A percentile compares a stretch with the other conserved stretches of the same genome.
phyloP scores from a whole-genome alignment of 2,113 vertebrate species.

The Upupa epops region DNA sequence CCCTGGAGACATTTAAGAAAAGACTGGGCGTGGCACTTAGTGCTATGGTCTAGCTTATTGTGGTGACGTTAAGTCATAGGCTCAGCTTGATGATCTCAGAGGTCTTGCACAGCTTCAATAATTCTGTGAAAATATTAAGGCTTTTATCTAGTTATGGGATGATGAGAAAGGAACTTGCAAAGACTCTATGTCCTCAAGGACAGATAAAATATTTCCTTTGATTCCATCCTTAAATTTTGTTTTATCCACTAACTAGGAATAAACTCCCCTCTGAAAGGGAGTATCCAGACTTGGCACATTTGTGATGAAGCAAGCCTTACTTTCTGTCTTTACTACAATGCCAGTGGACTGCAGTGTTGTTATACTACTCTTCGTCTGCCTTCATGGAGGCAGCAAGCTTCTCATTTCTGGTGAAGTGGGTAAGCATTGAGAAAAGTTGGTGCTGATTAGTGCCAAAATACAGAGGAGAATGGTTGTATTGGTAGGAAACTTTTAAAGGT shows the following conservation, averaged over 20 bases:
- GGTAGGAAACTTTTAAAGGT: not conserved
- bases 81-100: too few relatives aligned
- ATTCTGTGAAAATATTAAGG: not conserved
- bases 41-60: too few relatives aligned
- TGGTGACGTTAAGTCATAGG: too few relatives aligned
- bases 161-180: not conserved
- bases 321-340: not conserved
- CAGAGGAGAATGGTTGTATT: not conserved
- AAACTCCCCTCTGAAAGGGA: not conserved
- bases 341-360: not conserved
- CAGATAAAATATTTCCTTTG: not conserved
- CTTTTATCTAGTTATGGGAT: not conserved
- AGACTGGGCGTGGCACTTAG: too few relatives aligned
- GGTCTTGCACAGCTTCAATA: too few relatives aligned
- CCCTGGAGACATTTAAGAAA: too few relatives aligned
- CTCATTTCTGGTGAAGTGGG: not conserved
- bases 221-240: not conserved
- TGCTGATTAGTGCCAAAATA: not conserved
- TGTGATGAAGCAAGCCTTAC: not conserved
- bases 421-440: not conserved
- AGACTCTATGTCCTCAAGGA: not conserved
- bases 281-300: not conserved
- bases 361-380: not conserved
- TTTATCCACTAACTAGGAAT: not conserved
- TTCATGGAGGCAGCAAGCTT: not conserved